Conservation (phyloP, 2,797 vertebrate genomes). For the Hybognathus amarus region DNA sequence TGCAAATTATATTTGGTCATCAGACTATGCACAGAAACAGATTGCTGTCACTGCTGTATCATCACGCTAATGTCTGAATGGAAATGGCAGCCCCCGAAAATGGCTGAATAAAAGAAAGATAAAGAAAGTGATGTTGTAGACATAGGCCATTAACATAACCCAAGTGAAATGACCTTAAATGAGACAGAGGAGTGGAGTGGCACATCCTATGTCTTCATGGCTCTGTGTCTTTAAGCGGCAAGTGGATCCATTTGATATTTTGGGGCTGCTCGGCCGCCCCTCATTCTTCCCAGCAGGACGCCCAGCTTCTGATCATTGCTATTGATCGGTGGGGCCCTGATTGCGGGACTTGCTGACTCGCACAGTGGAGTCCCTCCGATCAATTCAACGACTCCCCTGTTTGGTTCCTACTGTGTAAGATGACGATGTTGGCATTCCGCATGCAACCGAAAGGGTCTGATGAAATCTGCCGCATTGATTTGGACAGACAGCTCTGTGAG, state of each 20-base stretch:
- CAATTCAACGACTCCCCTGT: conserved; percentile 79
- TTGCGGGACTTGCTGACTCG: conserved; percentile 69
- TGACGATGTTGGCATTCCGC: conserved; percentile 83
- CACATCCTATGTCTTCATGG: conserved; percentile 59
- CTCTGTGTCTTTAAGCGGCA: conserved; percentile 66
- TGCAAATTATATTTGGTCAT: not conserved
- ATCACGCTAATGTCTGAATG: conserved; percentile 40
- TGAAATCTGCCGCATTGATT: conserved; percentile 80
- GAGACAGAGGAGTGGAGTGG: conserved; percentile 61
- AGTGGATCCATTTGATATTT: conserved; percentile 76
- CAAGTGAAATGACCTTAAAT: conserved; percentile 57
- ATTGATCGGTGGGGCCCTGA: conserved; percentile 77
- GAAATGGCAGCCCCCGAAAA: not conserved
- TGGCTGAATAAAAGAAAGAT: not conserved
- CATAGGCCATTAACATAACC: conserved; percentile 47
- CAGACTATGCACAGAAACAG: not conserved
- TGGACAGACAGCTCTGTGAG: conserved; percentile 55
- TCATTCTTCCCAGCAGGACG: conserved; percentile 65
- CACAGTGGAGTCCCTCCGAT: conserved; percentile 73
- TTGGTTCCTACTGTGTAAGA: conserved; percentile 82
- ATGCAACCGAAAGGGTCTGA: conserved; percentile 75
- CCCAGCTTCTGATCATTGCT: conserved; percentile 77
- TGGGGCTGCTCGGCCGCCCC: conserved; percentile 58
- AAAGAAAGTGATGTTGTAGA: conserved; percentile 33
- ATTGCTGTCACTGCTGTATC: conserved; percentile 32